phyloP scores from a whole-genome alignment of 2,113 vertebrate species.

The Datnioides undecimradiatus region DNA sequence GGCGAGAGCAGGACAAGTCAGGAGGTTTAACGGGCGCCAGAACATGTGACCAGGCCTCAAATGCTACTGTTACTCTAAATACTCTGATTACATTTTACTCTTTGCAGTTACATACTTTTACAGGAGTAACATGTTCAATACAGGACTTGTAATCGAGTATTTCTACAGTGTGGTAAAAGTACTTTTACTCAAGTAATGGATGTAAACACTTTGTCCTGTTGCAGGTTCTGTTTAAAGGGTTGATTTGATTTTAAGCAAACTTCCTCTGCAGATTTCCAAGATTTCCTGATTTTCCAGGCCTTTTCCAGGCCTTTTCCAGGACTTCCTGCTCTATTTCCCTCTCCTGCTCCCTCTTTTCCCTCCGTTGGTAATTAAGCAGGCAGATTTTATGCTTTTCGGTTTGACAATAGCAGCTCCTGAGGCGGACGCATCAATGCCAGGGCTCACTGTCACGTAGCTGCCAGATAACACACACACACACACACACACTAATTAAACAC shows the following conservation, averaged over 20 bases:
- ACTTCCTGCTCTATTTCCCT: background rate
- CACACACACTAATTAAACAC: conserved; percentile 20
- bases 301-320: background rate
- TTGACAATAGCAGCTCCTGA: conserved; percentile 68
- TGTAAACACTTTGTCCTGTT: too few relatives aligned
- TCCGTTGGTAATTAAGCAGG: conserved; percentile 52
- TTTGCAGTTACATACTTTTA: too few relatives aligned
- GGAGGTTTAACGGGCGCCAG: background rate
- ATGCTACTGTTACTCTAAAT: too few relatives aligned
- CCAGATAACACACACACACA: conserved; percentile 19
- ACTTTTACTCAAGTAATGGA: too few relatives aligned
- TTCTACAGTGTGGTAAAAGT: too few relatives aligned
- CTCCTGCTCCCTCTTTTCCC: background rate
- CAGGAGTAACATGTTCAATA: too few relatives aligned
- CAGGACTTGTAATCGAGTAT: too few relatives aligned
- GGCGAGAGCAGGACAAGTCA: background rate
- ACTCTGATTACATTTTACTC: too few relatives aligned
- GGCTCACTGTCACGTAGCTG: conserved; percentile 47
- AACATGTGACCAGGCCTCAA: too few relatives aligned
- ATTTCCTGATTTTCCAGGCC: background rate
- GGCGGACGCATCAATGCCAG: conserved; percentile 58
- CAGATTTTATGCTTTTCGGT: conserved; percentile 56
- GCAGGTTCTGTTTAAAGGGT: too few relatives aligned
- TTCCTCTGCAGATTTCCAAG: background rate
- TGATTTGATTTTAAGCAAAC: too few relatives aligned